Evolutionary conservation across 2,888 invertebrate species (phyloP), one percentile per base, ranked within the genome.

Genomic region (Ormyrus rosae): DNA sequence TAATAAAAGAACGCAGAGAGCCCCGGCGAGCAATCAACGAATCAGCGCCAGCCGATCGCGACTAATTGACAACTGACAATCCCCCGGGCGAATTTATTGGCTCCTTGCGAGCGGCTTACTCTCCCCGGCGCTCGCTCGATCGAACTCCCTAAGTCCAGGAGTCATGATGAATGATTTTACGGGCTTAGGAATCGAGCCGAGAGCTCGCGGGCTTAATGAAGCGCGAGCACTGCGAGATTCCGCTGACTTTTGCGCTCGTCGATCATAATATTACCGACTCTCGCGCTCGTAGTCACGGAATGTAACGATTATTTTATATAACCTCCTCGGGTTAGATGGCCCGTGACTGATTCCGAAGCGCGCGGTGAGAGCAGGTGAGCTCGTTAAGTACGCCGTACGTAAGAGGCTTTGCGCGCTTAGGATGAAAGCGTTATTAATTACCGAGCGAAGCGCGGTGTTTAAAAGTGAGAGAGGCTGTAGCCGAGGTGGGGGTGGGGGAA

Each of bases 151-250:
- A 73, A 53, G 58, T 64, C 71, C 46, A 13, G 19, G 45, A 67
- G 11, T 67, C 61, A 51, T 76, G 80, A 80, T 56, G 71, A 76
- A 80, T 80, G 76, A 76, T 80, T 76, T 72, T 55, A 48, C 19
- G 68, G 34, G 64, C 56, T 67, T 70, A 56, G 55, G 34, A 60
- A 51, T 75, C 19, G 19, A 19, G 19, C 19, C 19, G 19, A 19
- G 19, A 19, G 55, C 64, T n/a, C 51, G 46, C 6, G 48, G n/a
- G 58, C 45, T 58, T 74, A 74, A 74, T 76, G 76, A 76, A 76
- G 58, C 64, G 64, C 48, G 60, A 5, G 45, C 51, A 0, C 51
- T n/a, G 51, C 58, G 34, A 9, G 50, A 79, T 51, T 68, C 56
- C 19, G 75, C 74, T 70, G 75, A 75, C 65, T 75, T 80, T 80